Evolutionary conservation across 2,113 vertebrate genomes (phyloP).

Genomic region (Plectropomus leopardus): DNA sequence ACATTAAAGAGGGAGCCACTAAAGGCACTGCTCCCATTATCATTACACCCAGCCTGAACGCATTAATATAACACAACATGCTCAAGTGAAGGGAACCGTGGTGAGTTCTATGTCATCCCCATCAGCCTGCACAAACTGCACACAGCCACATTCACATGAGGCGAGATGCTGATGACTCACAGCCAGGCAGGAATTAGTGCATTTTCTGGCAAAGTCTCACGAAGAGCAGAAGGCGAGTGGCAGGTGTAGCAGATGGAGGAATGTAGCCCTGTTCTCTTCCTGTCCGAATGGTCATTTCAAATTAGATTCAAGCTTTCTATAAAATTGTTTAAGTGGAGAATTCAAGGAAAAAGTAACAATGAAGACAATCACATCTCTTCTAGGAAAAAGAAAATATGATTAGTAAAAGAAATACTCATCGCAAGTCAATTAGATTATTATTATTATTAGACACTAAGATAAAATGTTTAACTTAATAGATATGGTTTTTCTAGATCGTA

Average conservation of each 20-base stretch:
- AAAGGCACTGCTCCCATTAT: constrained; percentile 22
- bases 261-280: background rate
- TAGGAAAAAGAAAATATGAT: background rate
- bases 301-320: background rate
- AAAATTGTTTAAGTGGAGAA: background rate
- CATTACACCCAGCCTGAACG: background rate
- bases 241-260: constrained; percentile 69
- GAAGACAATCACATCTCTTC: background rate
- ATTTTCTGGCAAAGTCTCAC: constrained; percentile 38
- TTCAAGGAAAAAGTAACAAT: background rate
- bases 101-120: background rate
- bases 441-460: background rate
- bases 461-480: background rate
- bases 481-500: background rate
- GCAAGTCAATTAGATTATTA: too few species aligned
- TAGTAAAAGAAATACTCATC: background rate
- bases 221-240: constrained; percentile 61
- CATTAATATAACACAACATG: constrained; percentile 22
- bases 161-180: constrained; percentile 27
- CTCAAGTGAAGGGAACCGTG: constrained; percentile 1
- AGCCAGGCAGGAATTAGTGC: constrained; percentile 7
- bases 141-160: constrained; percentile 5
- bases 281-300: background rate
- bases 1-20: constrained; percentile 42
- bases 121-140: constrained; percentile 25